phyloP scores from a whole-genome alignment of 2,113 vertebrate species.

The Saimiri boliviensis region DNA sequence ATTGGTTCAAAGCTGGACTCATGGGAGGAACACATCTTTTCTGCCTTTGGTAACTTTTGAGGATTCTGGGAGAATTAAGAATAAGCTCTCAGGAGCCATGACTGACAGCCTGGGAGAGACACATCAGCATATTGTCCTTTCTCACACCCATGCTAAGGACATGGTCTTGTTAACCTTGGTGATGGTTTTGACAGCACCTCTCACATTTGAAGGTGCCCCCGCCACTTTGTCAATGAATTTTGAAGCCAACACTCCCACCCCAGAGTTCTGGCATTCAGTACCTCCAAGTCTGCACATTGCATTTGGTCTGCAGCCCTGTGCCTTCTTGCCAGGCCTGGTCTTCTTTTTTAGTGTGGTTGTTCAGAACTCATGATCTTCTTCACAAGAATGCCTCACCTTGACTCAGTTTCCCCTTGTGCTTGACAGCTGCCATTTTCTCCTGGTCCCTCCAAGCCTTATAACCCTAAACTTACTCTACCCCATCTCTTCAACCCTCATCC shows the following conservation, averaged over 20 bases:
- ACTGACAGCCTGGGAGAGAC: background rate
- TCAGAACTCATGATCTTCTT: background rate
- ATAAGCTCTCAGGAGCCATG: background rate
- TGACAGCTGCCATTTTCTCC: background rate
- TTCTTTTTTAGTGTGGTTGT: background rate
- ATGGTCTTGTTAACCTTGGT: background rate
- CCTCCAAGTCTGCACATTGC: background rate
- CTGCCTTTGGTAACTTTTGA: constrained; percentile 77
- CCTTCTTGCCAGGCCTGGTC: background rate
- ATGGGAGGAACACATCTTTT: constrained; percentile 89
- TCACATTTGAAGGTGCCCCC: background rate
- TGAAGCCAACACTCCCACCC: background rate
- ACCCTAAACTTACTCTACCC: background rate
- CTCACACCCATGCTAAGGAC: background rate
- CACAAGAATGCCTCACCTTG: background rate
- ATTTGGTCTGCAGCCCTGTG: background rate
- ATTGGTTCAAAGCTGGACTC: constrained; percentile 87
- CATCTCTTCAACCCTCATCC: background rate
- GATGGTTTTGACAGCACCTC: background rate
- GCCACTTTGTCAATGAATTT: background rate
- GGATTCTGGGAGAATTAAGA: background rate
- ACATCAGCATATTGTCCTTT: background rate
- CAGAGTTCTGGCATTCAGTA: background rate
- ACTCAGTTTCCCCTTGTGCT: background rate
- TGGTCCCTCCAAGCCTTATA: background rate